Evolutionary conservation across 2,888 invertebrate genomes (phyloP), one percentile per base, ranked within the genome.

Genomic region (Dryocosmus kuriphilus): DNA sequence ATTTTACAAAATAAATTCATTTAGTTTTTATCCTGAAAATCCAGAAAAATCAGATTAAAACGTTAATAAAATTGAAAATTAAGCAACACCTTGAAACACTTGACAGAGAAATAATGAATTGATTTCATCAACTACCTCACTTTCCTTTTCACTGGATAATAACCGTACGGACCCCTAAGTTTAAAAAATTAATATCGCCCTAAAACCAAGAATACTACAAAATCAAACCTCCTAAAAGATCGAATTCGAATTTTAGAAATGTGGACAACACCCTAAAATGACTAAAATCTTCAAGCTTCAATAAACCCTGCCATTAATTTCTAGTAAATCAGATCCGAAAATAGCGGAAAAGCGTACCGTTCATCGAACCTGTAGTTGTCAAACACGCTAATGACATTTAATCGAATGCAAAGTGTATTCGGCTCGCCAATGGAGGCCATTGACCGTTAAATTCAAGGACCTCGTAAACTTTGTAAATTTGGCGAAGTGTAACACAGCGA

Each of bases 401-500:
- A 80, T 85, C 77, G 80, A 83, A 82, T 84, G 82, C 83, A 85
- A 84, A 86, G 84, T 82, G 78, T 79, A 83, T 82, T 85, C 83
- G 78, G 79, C 83, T 85, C 86, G 86, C 85, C 88, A 84, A 86
- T 86, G 79, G 80, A 80, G 87, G 88, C 83, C 85, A 80, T 80
- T 84, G 83, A 82, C 84, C 86, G 86, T 83, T 82, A 80, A 84
- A 83, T 85, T 71, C 51, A 71, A 71, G 71, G 71, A 71, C 71
- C 71, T 83, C 84, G 82, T 71, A 71, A 71, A 71, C n/a, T 71
- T 51, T 27, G 32, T 38, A 60, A 74, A 60, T 61, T 74, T 74
- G 61, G 60, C 24, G 22, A 74, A 35, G 60, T 35, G 11, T 9
- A 74, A 57, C 35, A n/a, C 4, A 19, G 24, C 60, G 74, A 74